Conservation (phyloP, 1,140 invertebrate species). For the Chelonus insularis region DNA sequence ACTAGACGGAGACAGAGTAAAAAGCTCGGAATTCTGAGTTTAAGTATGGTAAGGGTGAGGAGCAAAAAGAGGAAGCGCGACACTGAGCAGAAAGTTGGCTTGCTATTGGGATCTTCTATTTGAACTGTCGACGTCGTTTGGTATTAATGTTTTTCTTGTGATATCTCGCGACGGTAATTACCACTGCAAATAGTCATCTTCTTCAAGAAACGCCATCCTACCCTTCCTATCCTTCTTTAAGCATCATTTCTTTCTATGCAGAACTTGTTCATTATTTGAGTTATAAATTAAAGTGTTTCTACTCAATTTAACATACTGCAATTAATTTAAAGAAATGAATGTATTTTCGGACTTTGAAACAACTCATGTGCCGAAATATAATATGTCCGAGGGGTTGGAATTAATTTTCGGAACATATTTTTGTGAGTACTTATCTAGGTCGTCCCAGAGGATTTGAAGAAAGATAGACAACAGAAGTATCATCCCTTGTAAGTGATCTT, state of each 20-base stretch:
- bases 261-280: not conserved
- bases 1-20: not conserved
- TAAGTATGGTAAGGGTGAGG: not conserved
- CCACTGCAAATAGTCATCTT: conserved; percentile 39
- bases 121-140: conserved; percentile 47
- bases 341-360: too few relatives aligned
- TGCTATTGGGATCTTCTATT: conserved; percentile 48
- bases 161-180: conserved; percentile 46
- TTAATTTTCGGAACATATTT: conserved; percentile 5
- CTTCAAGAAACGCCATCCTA: not conserved
- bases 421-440: conserved; percentile 5
- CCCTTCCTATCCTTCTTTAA: not conserved
- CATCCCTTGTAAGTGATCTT: not conserved
- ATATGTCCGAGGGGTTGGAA: not conserved
- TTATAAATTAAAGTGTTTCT: not conserved
- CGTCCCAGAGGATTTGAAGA: not conserved
- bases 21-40: not conserved
- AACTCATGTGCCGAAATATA: too few relatives aligned
- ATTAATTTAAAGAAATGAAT: too few relatives aligned
- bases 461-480: not conserved
- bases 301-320: not conserved
- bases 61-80: not conserved
- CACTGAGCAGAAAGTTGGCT: conserved; percentile 36
- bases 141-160: conserved; percentile 54
- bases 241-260: not conserved